phyloP scores from a whole-genome alignment of 2,113 vertebrate species.

The Pyxicephalus adspersus region DNA sequence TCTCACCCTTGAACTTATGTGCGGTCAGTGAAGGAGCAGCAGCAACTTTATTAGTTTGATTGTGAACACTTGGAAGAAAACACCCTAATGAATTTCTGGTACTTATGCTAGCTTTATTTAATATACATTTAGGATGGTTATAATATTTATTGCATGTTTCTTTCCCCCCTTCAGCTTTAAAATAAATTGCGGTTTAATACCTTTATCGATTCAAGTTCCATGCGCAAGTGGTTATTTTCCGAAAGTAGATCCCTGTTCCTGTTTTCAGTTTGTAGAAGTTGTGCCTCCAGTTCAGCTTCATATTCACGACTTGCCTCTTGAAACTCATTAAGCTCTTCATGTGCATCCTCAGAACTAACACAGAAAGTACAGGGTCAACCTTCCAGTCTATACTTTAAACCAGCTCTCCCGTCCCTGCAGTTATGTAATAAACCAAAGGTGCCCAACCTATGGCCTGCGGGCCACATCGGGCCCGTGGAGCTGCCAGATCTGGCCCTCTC shows the following conservation, averaged over 20 bases:
- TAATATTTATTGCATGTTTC: no score
- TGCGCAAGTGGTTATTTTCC: constrained; percentile 82
- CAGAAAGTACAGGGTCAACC: constrained; percentile 44
- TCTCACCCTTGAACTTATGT: no score
- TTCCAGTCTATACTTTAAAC: not conserved
- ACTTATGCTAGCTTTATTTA: no score
- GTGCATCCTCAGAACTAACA: constrained; percentile 81
- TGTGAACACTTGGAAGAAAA: no score
- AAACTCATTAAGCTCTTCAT: constrained; percentile 91
- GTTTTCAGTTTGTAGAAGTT: constrained; percentile 88
- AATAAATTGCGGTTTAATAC: constrained; percentile 63
- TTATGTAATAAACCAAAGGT: not conserved
- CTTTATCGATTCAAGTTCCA: constrained; percentile 89
- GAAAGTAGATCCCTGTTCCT: constrained; percentile 89
- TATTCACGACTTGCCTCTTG: constrained; percentile 96
- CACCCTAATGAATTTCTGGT: no score
- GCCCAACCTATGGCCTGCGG: no score
- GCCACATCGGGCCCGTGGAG: no score
- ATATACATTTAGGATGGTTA: no score
- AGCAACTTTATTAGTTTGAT: no score
- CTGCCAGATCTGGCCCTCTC: no score
- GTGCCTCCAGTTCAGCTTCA: constrained; percentile 90
- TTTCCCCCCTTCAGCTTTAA: no score
- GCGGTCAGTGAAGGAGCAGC: no score
- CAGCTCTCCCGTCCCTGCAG: not conserved